Base-by-base conservation (phyloP, 2,888 invertebrate species). In the Auanema freiburgensis region DNA sequence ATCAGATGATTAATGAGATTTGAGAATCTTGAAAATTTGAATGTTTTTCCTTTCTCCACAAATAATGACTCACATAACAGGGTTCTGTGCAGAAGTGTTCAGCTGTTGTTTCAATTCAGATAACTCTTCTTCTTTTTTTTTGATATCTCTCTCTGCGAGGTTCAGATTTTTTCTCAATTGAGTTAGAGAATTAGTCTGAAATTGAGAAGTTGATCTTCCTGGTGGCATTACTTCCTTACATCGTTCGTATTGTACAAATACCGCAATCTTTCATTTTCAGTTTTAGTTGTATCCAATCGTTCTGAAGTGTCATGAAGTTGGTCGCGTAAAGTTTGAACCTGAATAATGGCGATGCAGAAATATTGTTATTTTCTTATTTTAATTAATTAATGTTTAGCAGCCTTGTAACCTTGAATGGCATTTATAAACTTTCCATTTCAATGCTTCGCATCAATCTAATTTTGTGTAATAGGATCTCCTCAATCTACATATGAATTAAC, bases 321-420 rank as follows among this genome's bases (percentile, higher is more conserved):
- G 43, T 72, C 69, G 18, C 79, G 66, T 8, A 83, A 69, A 18
- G 71, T 63, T 59, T 78, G 75, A 3, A 82, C 79, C 82, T 82
- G 46, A 55, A 68, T 52, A 10, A 33, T 10, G 16, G 40, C 8
- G 23, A 52, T 52, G n/a, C 4, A n/a, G 18, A 52, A 23, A 23
- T 52, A 52, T 23, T 21, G 5, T 52, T 52, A n/a, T 11, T 23
- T n/a, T 21, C 23, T 10, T 24, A n/a, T 52, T 24, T 33, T 33
- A 33, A 5, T 33, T 8, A 33, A 33, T 33, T 33, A 33, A 33
- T 33, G 33, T 8, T 33, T 33, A 33, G 33, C 33, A 33, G 33
- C 33, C 33, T n/a, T 33, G 33, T 33, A 33, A 33, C 33, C 33
- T 33, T 33, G 33, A 33, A 33, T 33, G 8, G 33, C 3, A 33